Evolutionary conservation across 2,888 invertebrate genomes (phyloP), one percentile per base, ranked within the genome.

Genomic region (Anagyrus pseudococci): DNA sequence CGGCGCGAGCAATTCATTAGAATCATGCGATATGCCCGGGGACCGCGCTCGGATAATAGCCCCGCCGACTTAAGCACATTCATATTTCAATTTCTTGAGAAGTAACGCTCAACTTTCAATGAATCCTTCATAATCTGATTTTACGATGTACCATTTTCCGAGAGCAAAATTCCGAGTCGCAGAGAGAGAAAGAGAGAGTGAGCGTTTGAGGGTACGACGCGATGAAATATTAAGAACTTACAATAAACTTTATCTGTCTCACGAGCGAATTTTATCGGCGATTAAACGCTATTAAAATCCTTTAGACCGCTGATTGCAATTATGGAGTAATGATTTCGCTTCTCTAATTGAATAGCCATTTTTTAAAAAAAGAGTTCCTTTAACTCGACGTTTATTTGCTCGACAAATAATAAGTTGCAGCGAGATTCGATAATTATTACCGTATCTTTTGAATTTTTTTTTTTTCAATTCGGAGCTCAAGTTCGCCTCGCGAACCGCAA

Each of bases 51-150:
- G n/a, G n/a, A 47, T 62, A 41, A 50, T 46, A 20, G 37, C 20
- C 33, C 41, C 37, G 17, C 13, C n/a, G 29, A 13, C 40, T 62
- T 23, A 46, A 58, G 37, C 44, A 22, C 17, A 25, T 46, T 46
- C 58, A 43, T 48, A 46, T 58, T 64, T 59, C 47, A 63, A 29
- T 49, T 62, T 52, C 52, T 40, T n/a, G 20, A 26, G 55, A 43
- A 22, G 25, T 50, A 50, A 63, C 22, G 41, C 33, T 44, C n/a
- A 59, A 55, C 47, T 55, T 64, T 52, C 58, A 29, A 63, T 58
- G 48, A 50, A 50, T 58, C 44, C 17, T 43, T 44, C 50, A 54
- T 54, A 55, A 59, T 64, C 54, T 47, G 41, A 43, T 41, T 63
- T 55, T 58, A 55, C 48, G 54, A 29, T 29, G 10, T 29, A 29